These are phyloP conservation scores for Idris sp. DNA, from an alignment of 1,140 invertebrate species.

Conservation along the genomic window DNA sequence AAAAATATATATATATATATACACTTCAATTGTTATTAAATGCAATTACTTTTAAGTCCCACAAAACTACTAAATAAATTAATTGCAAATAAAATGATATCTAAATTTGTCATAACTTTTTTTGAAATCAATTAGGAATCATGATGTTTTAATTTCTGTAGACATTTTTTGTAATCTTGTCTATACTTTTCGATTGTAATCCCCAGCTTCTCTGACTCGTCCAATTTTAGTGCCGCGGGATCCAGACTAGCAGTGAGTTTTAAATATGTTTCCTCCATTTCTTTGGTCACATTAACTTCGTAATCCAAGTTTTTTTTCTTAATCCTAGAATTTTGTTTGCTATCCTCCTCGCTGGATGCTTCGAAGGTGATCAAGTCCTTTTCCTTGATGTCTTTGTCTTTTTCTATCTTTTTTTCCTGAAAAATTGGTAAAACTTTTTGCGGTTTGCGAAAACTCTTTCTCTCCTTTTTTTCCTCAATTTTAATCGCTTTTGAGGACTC, in stretches of 20 bases:
- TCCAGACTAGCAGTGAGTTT: constrained; percentile 75
- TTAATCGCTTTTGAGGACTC: constrained; percentile 49
- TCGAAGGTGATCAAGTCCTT: constrained; percentile 74
- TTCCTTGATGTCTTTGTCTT: constrained; percentile 12
- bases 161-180: constrained; percentile 70
- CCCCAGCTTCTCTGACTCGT: constrained; percentile 59
- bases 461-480: constrained; percentile 3
- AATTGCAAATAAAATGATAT: too few species aligned
- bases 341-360: constrained; percentile 60
- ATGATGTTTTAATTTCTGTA: constrained; percentile 67
- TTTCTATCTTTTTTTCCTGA: not conserved
- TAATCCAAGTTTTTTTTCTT: constrained; percentile 19
- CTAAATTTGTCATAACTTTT: too few species aligned
- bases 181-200: constrained; percentile 75
- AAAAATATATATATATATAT: too few species aligned
- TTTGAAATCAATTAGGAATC: constrained; percentile 66
- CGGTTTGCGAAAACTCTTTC: constrained; percentile 23
- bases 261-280: constrained; percentile 76
- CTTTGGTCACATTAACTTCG: constrained; percentile 73
- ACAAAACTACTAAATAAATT: too few species aligned
- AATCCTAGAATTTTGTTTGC: constrained; percentile 18
- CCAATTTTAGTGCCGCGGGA: constrained; percentile 63
- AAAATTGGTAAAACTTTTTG: constrained; percentile 40
- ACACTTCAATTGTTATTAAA: too few species aligned
- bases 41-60: too few species aligned